Conservation (phyloP, 2,113 vertebrate species). For the Trogon melanurus region DNA sequence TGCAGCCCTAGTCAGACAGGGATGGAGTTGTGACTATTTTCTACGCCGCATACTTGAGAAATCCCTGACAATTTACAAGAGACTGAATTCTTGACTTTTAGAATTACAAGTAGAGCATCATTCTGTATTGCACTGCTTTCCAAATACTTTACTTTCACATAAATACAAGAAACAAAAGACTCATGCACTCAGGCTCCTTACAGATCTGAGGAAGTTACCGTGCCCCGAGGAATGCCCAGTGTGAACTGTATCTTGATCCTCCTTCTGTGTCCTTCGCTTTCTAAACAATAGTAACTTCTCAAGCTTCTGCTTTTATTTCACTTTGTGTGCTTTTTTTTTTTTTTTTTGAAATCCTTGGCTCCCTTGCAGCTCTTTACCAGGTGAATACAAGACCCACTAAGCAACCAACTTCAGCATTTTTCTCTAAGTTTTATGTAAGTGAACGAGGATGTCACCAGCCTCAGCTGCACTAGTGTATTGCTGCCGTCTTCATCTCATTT, state of each 20-base stretch:
- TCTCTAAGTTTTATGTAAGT: neutral
- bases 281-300: neutral
- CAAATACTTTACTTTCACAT: neutral
- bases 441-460: neutral
- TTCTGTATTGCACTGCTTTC: constrained; percentile 11
- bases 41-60: constrained; percentile 26
- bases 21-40: neutral
- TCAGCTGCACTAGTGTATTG: neutral
- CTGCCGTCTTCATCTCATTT: neutral
- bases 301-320: neutral
- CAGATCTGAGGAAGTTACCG: neutral
- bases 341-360: neutral
- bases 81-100: constrained; percentile 24
- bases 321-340: neutral
- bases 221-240: too few species aligned
- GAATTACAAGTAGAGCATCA: constrained; percentile 43
- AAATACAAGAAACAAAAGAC: neutral
- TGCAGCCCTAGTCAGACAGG: neutral
- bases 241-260: neutral
- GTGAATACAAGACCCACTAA: neutral
- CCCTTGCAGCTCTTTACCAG: neutral
- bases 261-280: accelerated
- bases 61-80: constrained; percentile 25
- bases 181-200: neutral
- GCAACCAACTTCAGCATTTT: neutral